Base-by-base conservation (phyloP, 2,888 invertebrate genomes). In the Drosophila acutilabella region DNA sequence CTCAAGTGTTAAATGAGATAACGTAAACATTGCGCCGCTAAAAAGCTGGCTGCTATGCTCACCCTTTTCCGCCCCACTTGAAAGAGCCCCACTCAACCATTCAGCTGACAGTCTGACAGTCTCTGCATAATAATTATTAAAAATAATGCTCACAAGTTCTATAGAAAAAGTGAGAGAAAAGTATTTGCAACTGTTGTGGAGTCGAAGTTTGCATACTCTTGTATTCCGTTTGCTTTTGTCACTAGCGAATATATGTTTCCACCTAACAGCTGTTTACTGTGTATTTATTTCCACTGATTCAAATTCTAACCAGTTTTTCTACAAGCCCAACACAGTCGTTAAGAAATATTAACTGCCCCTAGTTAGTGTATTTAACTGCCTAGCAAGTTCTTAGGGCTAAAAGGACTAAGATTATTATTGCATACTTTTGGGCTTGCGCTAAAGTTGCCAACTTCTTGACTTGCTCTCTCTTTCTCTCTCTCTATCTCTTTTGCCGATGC, bases 1-100 rank as follows among this genome's bases (percentile, higher is more conserved):
- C 65, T 88, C 84, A 85, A 88, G 85, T 85, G 85, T 88, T 88
- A 88, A 85, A 85, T 81, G 85, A 85, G 85, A 88, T 85, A 85
- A 88, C 74, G 71, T 77, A 88, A 85, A 88, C 81, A 85, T 67
- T 64, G 69, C 53, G 57, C 20, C 7, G 36, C 54, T 47, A 44
- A 45, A 30, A 64, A 69, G 62, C 56, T 58, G 54, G 40, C 45
- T 52, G 48, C 41, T 18, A 23, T 23, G 42, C 41, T 23, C 53
- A 14, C 57, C 3, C 33, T 23, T 33, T n/a, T 18, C 18, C 11
- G 14, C 26, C 30, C 10, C 30, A 33, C 48, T 2, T 30, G 8
- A 30, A 30, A 30, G 30, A 8, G 6, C 40, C 60, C 50, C 36
- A 30, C 20, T 50, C 51, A 47, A 33, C 64, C 48, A 33, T 60